Conservation (phyloP, 2,888 invertebrate species). For the Nymphalis c-album region DNA sequence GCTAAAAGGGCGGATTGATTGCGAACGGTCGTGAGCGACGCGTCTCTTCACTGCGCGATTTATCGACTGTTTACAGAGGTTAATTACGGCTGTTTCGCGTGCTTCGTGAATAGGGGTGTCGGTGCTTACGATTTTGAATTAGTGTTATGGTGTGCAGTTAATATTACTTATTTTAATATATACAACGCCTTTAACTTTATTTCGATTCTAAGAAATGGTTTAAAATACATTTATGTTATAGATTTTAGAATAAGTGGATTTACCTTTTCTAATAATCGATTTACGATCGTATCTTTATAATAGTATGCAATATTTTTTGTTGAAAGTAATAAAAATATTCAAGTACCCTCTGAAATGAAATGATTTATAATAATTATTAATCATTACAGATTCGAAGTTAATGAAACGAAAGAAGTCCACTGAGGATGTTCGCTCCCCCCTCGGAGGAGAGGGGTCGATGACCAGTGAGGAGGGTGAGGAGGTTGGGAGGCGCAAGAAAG, state of each 20-base stretch:
- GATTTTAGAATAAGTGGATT: too few species aligned
- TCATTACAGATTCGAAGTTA: conserved; percentile 65
- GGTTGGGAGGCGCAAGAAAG: conserved; percentile 89
- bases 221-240: background rate
- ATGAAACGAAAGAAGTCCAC: conserved; percentile 76
- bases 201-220: conserved; percentile 1
- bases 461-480: conserved; percentile 80
- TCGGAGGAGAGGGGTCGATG: conserved; percentile 70
- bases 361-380: conserved; percentile 1
- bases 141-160: conserved; percentile 10
- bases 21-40: background rate
- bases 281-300: too few species aligned
- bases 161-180: conserved; percentile 11
- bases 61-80: conserved; percentile 41
- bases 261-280: too few species aligned
- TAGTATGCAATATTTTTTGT: too few species aligned
- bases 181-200: background rate
- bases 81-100: conserved; percentile 37
- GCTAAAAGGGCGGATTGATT: conserved; percentile 39
- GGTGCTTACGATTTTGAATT: conserved; percentile 26
- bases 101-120: conserved; percentile 36
- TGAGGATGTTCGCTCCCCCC: conserved; percentile 69
- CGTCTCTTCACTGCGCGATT: conserved; percentile 26
- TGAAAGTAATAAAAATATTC: too few species aligned
- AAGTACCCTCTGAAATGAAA: too few species aligned